phyloP scores from a whole-genome alignment of 2,113 vertebrate species.

The Thymallus thymallus region DNA sequence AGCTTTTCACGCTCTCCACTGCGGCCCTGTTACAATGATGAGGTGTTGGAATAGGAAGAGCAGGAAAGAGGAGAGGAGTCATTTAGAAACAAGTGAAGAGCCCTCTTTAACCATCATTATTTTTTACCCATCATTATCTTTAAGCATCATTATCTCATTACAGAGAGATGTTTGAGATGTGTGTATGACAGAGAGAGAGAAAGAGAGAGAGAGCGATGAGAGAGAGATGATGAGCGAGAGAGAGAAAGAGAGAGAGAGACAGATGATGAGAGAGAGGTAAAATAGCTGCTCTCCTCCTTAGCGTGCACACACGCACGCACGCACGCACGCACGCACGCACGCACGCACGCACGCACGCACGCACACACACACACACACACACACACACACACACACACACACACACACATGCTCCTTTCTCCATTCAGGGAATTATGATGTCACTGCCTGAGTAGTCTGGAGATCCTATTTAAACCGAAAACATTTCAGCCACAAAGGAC shows the following conservation, averaged over 20 bases:
- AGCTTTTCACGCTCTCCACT: too few species aligned
- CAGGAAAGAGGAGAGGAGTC: background rate
- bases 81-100: slow-evolving; percentile 8
- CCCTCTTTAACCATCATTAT: slow-evolving; percentile 15
- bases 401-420: background rate
- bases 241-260: background rate
- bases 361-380: slow-evolving; percentile 20
- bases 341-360: background rate
- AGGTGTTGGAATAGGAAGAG: background rate
- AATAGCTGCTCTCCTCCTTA: too few species aligned
- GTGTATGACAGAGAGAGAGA: background rate
- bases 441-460: slow-evolving; percentile 8
- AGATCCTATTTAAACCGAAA: background rate
- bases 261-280: too few species aligned
- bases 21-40: background rate
- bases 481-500: background rate
- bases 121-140: background rate
- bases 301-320: background rate
- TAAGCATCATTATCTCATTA: background rate
- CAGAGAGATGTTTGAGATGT: background rate
- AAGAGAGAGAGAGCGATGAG: background rate
- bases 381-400: background rate
- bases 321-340: background rate
- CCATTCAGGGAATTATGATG: background rate
- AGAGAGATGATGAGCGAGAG: background rate